Base-by-base conservation (phyloP, 2,888 invertebrate genomes). In the Athripsodes cinereus region DNA sequence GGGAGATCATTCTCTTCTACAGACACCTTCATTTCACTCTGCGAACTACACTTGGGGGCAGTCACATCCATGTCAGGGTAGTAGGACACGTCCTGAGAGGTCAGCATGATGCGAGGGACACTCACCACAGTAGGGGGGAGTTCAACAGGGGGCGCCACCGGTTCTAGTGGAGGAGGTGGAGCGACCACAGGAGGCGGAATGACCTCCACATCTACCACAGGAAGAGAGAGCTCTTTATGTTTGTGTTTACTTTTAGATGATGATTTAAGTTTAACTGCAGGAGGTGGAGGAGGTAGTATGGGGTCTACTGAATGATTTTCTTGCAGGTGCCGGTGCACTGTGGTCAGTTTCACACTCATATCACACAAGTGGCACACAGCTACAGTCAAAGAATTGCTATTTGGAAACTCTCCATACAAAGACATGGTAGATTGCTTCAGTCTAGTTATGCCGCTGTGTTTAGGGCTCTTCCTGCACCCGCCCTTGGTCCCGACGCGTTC, bases 321-420 rank as follows among this genome's bases (percentile, higher is more conserved):
- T 66, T 82, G 80, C 73, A 90, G 81, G 72, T 91, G 91, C 69
- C 84, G 81, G 67, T 84, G 84, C 54, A 88, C 82, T 52, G 89
- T 90, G 71, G 88, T 86, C 66, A 88, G 88, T 74, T 90, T 90
- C 66, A 90, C 84, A 69, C 86, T 83, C 65, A 85, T 82, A 64
- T 84, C 85, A 72, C 91, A 91, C 71, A 85, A 79, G 72, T 87
- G 87, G 73, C 91, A 91, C 66, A 90, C 83, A 60, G 89, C 88
- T 61, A 88, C 84, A 70, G 85, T 85, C 66, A 90, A 83, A 62
- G 83, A 80, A 73, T 90, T 89, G 72, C 84, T 82, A 68, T 88
- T 87, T 21, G 91, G 91, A 68, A 87, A 87, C 67, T 87, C 80
- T 50, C 90, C 90, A 72, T 87, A 90, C 58, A 89, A 81, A 65